A percentile compares a stretch with the other conserved stretches of the same genome.
Evolutionary conservation across 2,113 vertebrate genomes (phyloP).

Genomic region (Zeus faber): DNA sequence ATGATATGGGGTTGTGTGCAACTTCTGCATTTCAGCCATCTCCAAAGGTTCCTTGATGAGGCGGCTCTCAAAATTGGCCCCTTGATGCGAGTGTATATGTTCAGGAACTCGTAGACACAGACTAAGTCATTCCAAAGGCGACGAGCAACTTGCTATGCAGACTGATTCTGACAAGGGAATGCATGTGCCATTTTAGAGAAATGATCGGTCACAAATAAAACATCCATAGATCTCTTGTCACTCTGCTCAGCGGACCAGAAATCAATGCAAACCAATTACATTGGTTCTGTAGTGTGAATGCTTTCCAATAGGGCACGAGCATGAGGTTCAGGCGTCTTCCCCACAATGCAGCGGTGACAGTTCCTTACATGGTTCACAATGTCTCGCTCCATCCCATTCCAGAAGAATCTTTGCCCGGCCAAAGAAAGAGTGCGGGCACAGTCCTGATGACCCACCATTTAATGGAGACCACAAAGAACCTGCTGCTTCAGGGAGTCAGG

Average conservation of each 20-base stretch:
- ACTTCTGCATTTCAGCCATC: too few relatives aligned
- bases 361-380: constrained; percentile 14
- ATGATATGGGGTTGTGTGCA: too few relatives aligned
- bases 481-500: constrained; percentile 2
- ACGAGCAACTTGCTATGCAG: too few relatives aligned
- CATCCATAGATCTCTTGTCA: too few relatives aligned
- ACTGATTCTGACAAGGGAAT: too few relatives aligned
- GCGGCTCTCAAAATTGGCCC: too few relatives aligned
- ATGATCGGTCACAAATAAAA: too few relatives aligned
- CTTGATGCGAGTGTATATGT: too few relatives aligned
- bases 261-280: constrained; percentile 10
- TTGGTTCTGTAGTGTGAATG: constrained; percentile 13
- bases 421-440: constrained; percentile 9
- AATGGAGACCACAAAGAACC: constrained; percentile 17
- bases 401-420: constrained; percentile 12
- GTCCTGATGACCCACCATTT: constrained; percentile 23
- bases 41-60: too few relatives aligned
- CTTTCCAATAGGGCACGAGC: constrained; percentile 17
- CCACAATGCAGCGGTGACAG: constrained; percentile 12
- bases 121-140: too few relatives aligned
- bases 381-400: constrained; percentile 18
- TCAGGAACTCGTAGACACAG: too few relatives aligned
- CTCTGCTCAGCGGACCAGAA: not conserved
- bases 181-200: too few relatives aligned
- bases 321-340: constrained; percentile 20